A percentile compares a stretch with the other conserved stretches of the same genome.
Conservation (phyloP, 2,113 vertebrate genomes). For the Hassar affinis region DNA sequence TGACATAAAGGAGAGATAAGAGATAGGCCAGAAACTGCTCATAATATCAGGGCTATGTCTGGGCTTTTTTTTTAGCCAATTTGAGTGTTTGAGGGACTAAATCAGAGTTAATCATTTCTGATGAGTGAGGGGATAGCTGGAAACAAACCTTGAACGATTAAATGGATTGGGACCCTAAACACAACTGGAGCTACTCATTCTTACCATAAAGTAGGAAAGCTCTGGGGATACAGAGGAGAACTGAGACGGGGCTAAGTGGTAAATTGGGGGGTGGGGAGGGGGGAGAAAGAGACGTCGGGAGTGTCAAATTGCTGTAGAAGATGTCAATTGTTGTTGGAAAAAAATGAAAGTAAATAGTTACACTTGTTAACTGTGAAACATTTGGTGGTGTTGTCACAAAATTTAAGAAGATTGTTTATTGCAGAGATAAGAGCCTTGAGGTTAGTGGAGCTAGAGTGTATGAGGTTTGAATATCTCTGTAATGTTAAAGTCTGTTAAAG, state of each 20-base stretch:
- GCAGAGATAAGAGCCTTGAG: no score
- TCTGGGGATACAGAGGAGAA: neutral
- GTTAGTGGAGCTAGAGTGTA: no score
- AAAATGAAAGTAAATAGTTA: no score
- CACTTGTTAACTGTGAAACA: neutral
- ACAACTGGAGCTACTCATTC: neutral
- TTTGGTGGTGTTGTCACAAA: neutral
- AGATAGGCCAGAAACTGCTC: no score
- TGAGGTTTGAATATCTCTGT: neutral
- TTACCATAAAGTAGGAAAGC: neutral
- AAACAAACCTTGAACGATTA: neutral
- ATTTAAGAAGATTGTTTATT: neutral
- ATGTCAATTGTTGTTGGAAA: no score
- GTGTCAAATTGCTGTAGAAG: no score
- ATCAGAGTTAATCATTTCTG: neutral
- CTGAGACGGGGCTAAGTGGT: no score
- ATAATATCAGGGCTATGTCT: no score
- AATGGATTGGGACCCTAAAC: neutral
- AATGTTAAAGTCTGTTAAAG: neutral
- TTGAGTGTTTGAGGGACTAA: neutral
- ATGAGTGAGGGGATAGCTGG: neutral
- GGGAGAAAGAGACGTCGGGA: no score
- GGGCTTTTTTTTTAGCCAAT: no score
- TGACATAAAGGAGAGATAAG: no score
- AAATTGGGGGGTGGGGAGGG: no score